phyloP scores from a whole-genome alignment of 2,113 vertebrate species.

The Tragelaphus imberbis region DNA sequence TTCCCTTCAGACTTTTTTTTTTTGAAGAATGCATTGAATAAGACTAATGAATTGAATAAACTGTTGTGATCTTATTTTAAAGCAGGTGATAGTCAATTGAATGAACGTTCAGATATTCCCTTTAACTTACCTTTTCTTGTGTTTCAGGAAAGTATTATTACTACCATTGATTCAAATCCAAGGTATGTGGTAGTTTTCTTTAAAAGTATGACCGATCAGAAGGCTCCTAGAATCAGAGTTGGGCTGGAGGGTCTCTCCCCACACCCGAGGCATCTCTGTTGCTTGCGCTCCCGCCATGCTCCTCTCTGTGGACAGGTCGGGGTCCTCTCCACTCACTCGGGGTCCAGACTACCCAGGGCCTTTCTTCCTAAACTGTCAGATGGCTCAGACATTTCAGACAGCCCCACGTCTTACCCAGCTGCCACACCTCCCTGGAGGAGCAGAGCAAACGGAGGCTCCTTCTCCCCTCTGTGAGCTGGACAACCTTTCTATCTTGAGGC shows the following conservation, averaged over 20 bases:
- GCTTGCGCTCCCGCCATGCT: accelerated
- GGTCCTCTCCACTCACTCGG: accelerated
- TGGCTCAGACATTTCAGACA: not conserved
- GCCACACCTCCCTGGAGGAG: not conserved
- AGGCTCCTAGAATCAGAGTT: not conserved
- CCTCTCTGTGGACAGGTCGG: not conserved
- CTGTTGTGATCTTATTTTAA: not conserved
- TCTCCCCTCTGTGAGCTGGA: not conserved
- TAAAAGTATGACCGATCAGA: not conserved
- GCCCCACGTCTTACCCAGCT: accelerated
- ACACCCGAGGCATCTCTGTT: accelerated
- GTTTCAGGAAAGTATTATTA: constrained; percentile 82
- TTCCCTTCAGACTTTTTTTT: not conserved
- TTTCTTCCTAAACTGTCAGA: not conserved
- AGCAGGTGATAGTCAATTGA: not conserved
- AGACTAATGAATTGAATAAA: not conserved
- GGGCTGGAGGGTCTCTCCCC: no score
- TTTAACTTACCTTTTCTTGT: constrained; percentile 28
- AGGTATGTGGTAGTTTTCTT: constrained; percentile 75
- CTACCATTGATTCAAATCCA: constrained; percentile 74
- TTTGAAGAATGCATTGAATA: not conserved
- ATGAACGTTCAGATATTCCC: not conserved
- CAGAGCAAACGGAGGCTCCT: not conserved
- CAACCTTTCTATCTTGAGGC: not conserved
- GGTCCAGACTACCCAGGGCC: no score